Percentiles rank a stretch among this genome's conserved stretches.
phyloP scores from a whole-genome alignment of 2,113 vertebrate species.

The Mirounga angustirostris region DNA sequence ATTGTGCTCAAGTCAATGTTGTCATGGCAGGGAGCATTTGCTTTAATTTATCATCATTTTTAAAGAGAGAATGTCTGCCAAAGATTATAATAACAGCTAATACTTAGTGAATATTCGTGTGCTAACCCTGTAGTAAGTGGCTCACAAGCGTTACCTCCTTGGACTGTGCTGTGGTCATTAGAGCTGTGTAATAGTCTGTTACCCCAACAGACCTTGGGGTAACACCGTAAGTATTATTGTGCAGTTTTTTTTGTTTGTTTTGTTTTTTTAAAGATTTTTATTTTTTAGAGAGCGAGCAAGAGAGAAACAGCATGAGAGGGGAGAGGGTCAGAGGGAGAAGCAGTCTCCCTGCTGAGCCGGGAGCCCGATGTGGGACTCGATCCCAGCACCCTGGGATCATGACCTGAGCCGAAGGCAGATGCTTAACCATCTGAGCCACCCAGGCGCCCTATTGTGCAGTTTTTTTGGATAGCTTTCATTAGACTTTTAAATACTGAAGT shows the following conservation, averaged over 20 bases:
- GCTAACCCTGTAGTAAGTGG: not conserved
- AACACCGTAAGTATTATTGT: constrained; percentile 12
- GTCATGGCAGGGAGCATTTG: not conserved
- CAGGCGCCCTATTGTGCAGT: not conserved
- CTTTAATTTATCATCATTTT: constrained; percentile 39
- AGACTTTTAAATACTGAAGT: not conserved
- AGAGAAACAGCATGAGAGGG: no score
- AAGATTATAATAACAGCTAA: not conserved
- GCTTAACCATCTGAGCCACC: no score
- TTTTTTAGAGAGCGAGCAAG: no score
- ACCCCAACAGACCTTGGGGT: not conserved
- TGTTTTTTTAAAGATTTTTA: no score
- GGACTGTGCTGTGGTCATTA: not conserved
- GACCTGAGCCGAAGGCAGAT: no score
- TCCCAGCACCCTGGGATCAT: no score
- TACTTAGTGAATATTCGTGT: not conserved
- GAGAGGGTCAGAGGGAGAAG: no score
- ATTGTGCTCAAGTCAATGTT: not conserved
- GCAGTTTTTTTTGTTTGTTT: not conserved
- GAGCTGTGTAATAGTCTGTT: not conserved
- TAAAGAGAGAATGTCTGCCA: not conserved
- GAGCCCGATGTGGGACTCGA: no score
- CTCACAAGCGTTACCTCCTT: not conserved
- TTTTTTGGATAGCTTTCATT: not conserved
- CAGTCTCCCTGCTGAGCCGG: no score